Evolutionary conservation across 2,797 vertebrate species (phyloP).

Genomic region (Rhinophrynus dorsalis): DNA sequence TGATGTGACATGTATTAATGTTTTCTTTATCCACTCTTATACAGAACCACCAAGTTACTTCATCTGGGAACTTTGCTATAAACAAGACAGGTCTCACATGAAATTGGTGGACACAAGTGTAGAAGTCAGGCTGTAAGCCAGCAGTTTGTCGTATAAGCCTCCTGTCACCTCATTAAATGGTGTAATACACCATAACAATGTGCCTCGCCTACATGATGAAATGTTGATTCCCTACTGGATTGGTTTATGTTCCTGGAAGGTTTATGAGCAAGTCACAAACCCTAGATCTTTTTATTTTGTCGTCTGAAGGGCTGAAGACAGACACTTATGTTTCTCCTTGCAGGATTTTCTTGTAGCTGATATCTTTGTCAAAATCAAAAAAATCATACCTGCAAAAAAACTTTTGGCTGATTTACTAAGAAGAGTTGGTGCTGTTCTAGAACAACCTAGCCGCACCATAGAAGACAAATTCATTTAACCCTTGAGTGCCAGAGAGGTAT

Average conservation of each 20-base stretch:
- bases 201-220: not conserved
- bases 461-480: too few species aligned
- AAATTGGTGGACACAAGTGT: not conserved
- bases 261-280: not conserved
- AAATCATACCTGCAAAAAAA: not conserved
- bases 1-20: slow-evolving; percentile 3
- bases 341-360: not conserved
- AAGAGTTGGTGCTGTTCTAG: too few species aligned
- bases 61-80: not conserved
- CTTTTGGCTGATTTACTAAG: too few species aligned
- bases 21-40: not conserved
- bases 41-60: slow-evolving; percentile 4
- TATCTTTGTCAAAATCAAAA: not conserved
- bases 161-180: slow-evolving; percentile 12
- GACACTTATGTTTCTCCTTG: not conserved
- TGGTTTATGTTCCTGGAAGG: not conserved
- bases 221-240: not conserved
- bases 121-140: not conserved
- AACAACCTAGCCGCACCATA: too few species aligned
- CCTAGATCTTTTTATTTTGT: not conserved
- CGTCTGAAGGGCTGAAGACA: not conserved
- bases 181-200: slow-evolving; percentile 22
- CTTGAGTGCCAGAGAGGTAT: too few species aligned
- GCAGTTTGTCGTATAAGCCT: not conserved
- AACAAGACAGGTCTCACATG: not conserved